Percentiles rank a stretch among this genome's conserved stretches.
Evolutionary conservation across 2,797 vertebrate genomes (phyloP).

Genomic region (Rhadinocentrus ornatus): DNA sequence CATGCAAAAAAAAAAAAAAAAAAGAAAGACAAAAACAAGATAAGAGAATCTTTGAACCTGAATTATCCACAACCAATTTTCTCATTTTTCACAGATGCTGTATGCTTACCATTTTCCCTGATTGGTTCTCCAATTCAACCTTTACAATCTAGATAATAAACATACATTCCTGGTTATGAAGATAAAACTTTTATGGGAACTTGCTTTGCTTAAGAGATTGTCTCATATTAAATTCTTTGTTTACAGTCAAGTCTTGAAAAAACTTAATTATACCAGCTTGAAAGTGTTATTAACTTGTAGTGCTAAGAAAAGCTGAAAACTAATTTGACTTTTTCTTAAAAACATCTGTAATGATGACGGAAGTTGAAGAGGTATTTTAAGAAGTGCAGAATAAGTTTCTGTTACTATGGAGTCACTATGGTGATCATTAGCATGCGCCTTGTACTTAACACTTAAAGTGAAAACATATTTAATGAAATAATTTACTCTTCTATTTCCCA

Average conservation of each 20-base stretch:
- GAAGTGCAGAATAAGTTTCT: slow-evolving; percentile 47
- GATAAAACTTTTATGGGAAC: background rate
- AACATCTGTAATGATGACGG: slow-evolving; percentile 50
- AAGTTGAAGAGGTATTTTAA: slow-evolving; percentile 62
- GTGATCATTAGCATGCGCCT: slow-evolving; percentile 55
- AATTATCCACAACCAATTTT: background rate
- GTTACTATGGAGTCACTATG: slow-evolving; percentile 65
- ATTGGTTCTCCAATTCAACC: no score
- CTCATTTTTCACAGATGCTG: background rate
- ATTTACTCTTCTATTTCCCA: slow-evolving; percentile 26
- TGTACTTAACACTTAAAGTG: slow-evolving; percentile 40
- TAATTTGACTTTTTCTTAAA: slow-evolving; percentile 43
- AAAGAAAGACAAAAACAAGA: background rate
- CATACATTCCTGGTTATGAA: no score
- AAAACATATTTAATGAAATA: slow-evolving; percentile 48
- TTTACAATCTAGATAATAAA: no score
- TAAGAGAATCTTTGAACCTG: background rate
- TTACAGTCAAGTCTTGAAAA: slow-evolving; percentile 39
- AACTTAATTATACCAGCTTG: slow-evolving; percentile 33
- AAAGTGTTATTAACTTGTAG: slow-evolving; percentile 32
- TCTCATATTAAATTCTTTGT: slow-evolving; percentile 30
- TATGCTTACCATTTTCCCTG: background rate
- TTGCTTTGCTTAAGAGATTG: slow-evolving; percentile 13
- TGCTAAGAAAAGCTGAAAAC: slow-evolving; percentile 33
- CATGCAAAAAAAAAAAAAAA: no score